Evolutionary conservation across 2,888 invertebrate genomes (phyloP).

Genomic region (Sepioteuthis lessoniana): DNA sequence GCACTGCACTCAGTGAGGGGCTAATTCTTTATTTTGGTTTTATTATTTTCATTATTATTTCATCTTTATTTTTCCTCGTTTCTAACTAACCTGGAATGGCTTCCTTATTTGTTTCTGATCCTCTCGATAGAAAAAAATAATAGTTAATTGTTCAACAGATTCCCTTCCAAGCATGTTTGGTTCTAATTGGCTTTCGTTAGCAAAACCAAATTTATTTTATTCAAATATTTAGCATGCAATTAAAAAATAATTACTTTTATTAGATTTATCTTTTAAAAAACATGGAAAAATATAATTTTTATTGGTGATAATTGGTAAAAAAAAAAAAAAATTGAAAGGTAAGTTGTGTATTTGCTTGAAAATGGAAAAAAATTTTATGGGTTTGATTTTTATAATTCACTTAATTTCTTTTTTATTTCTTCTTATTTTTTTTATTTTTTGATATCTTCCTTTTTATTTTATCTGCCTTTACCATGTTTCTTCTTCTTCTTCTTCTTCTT

Average conservation of each 20-base stretch:
- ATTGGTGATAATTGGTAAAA: neutral
- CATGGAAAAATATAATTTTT: neutral
- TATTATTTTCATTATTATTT: neutral
- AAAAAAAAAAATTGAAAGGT: neutral
- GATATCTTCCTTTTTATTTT: too few relatives aligned
- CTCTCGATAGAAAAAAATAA: neutral
- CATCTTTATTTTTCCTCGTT: neutral
- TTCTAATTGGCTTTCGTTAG: constrained; percentile 18
- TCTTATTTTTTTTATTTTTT: too few relatives aligned
- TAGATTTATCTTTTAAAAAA: neutral
- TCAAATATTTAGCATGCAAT: neutral
- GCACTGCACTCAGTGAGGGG: neutral
- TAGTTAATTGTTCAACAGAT: neutral
- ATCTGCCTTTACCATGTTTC: neutral
- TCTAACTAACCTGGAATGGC: neutral
- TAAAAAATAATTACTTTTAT: neutral
- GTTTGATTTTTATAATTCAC: too few relatives aligned
- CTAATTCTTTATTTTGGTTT: neutral
- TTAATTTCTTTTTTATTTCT: too few relatives aligned
- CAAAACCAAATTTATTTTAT: neutral
- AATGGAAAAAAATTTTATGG: neutral
- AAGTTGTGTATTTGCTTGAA: neutral
- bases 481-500: neutral
- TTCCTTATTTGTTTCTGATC: neutral
- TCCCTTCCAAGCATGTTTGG: neutral